A percentile compares a stretch with the other conserved stretches of the same genome.
Evolutionary conservation across 2,113 vertebrate species (phyloP).

Genomic region (Phaethornis superciliosus): DNA sequence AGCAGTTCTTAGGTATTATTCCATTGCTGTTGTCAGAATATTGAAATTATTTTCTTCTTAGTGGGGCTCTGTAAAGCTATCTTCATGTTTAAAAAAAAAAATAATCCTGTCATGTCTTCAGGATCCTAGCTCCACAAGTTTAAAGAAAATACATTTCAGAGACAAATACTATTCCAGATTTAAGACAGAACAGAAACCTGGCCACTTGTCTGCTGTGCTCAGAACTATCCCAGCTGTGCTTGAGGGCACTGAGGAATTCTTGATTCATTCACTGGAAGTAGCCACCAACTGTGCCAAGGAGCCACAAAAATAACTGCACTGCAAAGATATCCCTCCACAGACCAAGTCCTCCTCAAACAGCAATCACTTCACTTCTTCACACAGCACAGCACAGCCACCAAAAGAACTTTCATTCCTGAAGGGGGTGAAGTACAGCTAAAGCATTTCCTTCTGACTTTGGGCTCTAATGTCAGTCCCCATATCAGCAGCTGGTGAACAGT

Average conservation of each 20-base stretch:
- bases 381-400: not conserved
- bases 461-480: rapidly evolving
- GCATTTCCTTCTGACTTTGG: not conserved
- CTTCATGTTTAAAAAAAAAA: not conserved
- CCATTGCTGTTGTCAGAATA: not conserved
- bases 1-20: not conserved
- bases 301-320: not conserved
- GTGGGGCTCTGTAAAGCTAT: not conserved
- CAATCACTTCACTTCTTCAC: not conserved
- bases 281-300: not conserved
- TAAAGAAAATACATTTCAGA: not conserved
- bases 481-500: not conserved
- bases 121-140: not conserved
- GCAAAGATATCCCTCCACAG: not conserved
- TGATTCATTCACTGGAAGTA: not conserved
- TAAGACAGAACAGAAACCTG: not conserved
- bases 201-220: not conserved
- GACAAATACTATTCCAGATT: not conserved
- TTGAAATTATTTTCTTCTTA: not conserved
- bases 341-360: not conserved
- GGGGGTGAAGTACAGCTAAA: not conserved
- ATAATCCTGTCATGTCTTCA: not conserved
- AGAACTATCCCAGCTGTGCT: not conserved
- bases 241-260: conserved; percentile 19
- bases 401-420: not conserved